These are phyloP conservation scores for Chorisops tibialis DNA, from an alignment of 2,888 invertebrate genomes.

Conservation along the genomic window DNA sequence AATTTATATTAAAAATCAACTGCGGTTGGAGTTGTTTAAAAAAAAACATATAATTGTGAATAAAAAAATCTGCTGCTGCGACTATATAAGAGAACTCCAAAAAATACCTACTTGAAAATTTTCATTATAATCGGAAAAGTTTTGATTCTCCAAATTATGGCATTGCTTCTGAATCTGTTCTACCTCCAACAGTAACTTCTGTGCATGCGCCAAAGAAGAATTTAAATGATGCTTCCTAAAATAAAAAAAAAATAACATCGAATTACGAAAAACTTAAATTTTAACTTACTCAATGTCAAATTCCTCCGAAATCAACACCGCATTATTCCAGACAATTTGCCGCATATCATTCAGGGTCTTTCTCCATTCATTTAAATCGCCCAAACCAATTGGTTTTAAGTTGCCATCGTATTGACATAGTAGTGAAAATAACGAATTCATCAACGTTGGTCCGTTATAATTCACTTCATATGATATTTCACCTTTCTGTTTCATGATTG, in stretches of 20 bases:
- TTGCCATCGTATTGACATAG: constrained; percentile 42
- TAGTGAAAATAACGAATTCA: constrained; percentile 36
- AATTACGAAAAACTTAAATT: neutral
- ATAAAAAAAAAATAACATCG: neutral
- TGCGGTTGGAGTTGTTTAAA: too few species aligned
- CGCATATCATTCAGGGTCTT: constrained; percentile 43
- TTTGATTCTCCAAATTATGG: constrained; percentile 34
- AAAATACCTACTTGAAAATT: constrained; percentile 31
- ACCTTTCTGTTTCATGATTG: constrained; percentile 10
- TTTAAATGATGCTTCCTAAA: constrained; percentile 29
- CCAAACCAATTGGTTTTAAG: constrained; percentile 43
- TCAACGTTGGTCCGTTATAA: constrained; percentile 43
- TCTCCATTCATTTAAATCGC: constrained; percentile 44
- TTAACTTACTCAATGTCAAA: neutral
- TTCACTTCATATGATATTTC: constrained; percentile 39
- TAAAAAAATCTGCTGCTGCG: too few species aligned
- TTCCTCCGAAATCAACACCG: constrained; percentile 36
- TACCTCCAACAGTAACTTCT: constrained; percentile 42
- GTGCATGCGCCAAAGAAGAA: constrained; percentile 35
- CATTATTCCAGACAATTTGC: constrained; percentile 59
- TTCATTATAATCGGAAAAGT: constrained; percentile 38
- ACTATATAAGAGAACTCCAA: too few species aligned
- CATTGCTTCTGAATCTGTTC: constrained; percentile 39
- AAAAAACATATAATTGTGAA: too few species aligned
- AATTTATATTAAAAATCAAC: too few species aligned